Percentiles rank a stretch among this genome's conserved stretches.
phyloP scores from a whole-genome alignment of 2,113 vertebrate genomes.

The Anarhynchus alexandrinus region DNA sequence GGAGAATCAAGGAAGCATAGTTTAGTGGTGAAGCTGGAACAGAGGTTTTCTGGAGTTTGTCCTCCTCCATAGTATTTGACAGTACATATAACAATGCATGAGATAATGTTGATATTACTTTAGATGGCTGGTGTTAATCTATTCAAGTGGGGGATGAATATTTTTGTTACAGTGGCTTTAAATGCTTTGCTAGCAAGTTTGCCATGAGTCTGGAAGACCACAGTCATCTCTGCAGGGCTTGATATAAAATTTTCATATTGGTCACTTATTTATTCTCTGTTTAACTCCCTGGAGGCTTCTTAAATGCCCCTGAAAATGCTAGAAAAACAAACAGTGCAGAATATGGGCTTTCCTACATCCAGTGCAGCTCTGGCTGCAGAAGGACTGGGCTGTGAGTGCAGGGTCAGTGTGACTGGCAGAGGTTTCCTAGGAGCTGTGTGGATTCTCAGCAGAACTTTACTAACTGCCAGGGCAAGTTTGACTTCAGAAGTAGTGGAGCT shows the following conservation, averaged over 20 bases:
- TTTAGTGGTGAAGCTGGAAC: neutral
- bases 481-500: neutral
- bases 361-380: neutral
- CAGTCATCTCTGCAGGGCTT: neutral
- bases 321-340: neutral
- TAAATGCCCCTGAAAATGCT: neutral
- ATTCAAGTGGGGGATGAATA: neutral
- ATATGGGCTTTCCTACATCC: neutral
- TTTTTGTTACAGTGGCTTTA: neutral
- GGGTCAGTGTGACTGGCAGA: neutral
- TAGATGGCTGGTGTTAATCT: neutral
- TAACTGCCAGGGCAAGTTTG: neutral
- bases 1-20: neutral
- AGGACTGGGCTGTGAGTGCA: neutral
- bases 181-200: neutral
- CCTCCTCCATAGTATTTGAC: neutral
- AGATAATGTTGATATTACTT: neutral
- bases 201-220: neutral
- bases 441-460: neutral
- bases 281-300: neutral
- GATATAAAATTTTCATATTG: neutral
- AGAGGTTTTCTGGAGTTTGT: neutral
- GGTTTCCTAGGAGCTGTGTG: accelerated
- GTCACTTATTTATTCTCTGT: neutral
- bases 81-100: neutral